These are phyloP conservation scores for Microtus pennsylvanicus DNA, from an alignment of 2,113 vertebrate genomes.

Conservation along the genomic window DNA sequence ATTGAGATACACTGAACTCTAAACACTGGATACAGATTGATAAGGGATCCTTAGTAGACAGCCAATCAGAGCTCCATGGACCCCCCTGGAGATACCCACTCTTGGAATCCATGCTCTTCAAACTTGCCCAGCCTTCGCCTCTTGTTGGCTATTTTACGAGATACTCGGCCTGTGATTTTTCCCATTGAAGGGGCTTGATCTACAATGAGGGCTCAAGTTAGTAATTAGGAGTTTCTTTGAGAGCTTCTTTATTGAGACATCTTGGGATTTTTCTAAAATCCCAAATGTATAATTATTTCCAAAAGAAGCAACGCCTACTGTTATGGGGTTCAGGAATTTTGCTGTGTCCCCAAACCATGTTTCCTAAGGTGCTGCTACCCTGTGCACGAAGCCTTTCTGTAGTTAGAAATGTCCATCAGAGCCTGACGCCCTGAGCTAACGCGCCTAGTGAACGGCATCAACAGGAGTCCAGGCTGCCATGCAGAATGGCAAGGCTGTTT, in stretches of 20 bases:
- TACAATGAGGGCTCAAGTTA: background rate
- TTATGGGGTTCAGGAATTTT: background rate
- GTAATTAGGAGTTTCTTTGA: conserved; percentile 4
- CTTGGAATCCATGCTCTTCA: background rate
- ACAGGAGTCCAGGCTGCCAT: background rate
- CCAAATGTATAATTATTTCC: background rate
- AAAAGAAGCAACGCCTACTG: background rate
- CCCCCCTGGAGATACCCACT: background rate
- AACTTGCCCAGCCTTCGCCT: background rate
- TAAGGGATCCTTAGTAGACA: background rate
- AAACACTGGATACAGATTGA: background rate
- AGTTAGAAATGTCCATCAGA: conserved; percentile 14
- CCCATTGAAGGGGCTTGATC: background rate
- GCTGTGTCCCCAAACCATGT: background rate
- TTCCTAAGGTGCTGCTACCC: background rate
- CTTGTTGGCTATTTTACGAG: background rate
- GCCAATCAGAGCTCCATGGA: background rate
- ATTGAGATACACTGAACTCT: background rate
- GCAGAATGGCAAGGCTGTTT: conserved; percentile 24
- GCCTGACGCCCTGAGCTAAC: background rate
- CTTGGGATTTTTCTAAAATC: background rate
- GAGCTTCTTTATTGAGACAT: background rate
- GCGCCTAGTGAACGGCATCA: background rate
- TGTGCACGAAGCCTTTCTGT: background rate
- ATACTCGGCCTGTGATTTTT: background rate